These are phyloP conservation scores for Cossypha dichroa DNA, from an alignment of 2,797 vertebrate species.

Conservation along the genomic window DNA sequence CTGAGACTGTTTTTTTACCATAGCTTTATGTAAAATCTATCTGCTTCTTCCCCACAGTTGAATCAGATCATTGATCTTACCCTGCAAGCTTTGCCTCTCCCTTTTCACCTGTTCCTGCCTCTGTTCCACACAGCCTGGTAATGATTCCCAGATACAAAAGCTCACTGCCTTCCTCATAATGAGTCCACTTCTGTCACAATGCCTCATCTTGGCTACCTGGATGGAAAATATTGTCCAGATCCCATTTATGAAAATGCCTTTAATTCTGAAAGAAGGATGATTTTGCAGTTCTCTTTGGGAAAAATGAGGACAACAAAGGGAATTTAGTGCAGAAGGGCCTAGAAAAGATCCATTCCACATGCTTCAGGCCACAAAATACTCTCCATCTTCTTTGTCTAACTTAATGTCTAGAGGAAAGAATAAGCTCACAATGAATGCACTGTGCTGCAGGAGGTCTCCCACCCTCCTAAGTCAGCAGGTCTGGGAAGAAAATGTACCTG, in stretches of 20 bases:
- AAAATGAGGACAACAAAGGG: not conserved
- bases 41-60: not conserved
- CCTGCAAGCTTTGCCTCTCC: not conserved
- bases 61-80: not conserved
- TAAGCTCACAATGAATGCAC: not conserved
- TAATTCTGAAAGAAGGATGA: not conserved
- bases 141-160: not conserved
- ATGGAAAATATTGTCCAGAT: not conserved
- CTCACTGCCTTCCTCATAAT: not conserved
- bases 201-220: not conserved
- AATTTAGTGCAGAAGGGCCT: not conserved
- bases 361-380: not conserved
- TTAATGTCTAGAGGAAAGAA: not conserved
- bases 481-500: not conserved
- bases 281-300: not conserved
- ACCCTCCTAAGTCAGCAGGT: not conserved
- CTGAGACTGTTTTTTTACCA: not conserved
- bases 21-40: not conserved
- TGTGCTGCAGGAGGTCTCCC: not conserved
- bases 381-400: not conserved
- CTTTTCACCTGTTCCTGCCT: not conserved
- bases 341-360: not conserved
- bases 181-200: not conserved
- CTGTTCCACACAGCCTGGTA: not conserved
- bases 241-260: not conserved